Conservation (phyloP, 2,888 invertebrate genomes). For the Acleris laterana region DNA sequence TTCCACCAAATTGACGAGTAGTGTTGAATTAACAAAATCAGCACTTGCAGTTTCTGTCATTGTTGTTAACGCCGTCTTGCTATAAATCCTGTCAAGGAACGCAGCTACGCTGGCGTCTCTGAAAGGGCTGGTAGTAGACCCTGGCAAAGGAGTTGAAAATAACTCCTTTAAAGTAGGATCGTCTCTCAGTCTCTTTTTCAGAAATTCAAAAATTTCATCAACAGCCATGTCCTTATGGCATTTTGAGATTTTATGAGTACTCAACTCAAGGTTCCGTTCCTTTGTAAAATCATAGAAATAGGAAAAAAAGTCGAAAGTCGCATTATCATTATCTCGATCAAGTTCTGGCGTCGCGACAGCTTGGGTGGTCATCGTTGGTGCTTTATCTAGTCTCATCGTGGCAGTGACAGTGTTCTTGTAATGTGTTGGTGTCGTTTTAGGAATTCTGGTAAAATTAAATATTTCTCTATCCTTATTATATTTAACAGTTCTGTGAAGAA, state of each 20-base stretch:
- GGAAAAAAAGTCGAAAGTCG: slow-evolving; percentile 64
- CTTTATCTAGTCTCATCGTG: not conserved
- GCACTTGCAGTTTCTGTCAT: slow-evolving; percentile 54
- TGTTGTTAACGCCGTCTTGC: slow-evolving; percentile 58
- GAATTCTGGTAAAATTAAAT: not conserved
- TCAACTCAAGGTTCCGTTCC: slow-evolving; percentile 42
- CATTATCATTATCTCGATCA: slow-evolving; percentile 47
- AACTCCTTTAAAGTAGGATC: slow-evolving; percentile 68
- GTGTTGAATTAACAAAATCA: slow-evolving; percentile 70
- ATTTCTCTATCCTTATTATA: not conserved
- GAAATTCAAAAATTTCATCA: slow-evolving; percentile 67
- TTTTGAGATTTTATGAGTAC: slow-evolving; percentile 45
- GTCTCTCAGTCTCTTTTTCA: slow-evolving; percentile 67
- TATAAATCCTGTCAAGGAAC: slow-evolving; percentile 67
- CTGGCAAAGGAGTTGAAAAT: slow-evolving; percentile 52
- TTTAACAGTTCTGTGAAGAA: not conserved
- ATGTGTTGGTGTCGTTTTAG: not conserved
- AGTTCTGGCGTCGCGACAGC: not conserved
- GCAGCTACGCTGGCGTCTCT: slow-evolving; percentile 67
- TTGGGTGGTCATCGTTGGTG: slow-evolving; percentile 1
- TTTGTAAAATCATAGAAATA: slow-evolving; percentile 57
- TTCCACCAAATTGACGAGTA: slow-evolving; percentile 75
- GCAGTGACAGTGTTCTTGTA: not conserved
- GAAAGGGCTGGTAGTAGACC: slow-evolving; percentile 50
- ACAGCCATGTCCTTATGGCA: slow-evolving; percentile 65